These are phyloP conservation scores for Pseudotriccus pelzelni DNA, from an alignment of 2,797 vertebrate species.

Conservation along the genomic window DNA sequence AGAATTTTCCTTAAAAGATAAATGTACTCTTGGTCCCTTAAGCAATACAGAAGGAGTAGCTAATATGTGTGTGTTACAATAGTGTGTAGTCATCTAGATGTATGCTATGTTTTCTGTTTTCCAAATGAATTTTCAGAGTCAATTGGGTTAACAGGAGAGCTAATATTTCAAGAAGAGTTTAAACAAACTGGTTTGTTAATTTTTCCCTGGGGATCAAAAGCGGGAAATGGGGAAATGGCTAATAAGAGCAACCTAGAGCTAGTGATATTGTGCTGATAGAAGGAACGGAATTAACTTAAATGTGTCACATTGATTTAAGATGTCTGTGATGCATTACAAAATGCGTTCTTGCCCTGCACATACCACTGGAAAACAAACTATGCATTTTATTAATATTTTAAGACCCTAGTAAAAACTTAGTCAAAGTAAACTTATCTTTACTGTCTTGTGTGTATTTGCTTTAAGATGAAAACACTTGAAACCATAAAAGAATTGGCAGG, in stretches of 20 bases:
- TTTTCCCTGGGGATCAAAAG: slow-evolving; percentile 31
- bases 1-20: slow-evolving; percentile 65
- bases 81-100: background rate
- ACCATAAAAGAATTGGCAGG: background rate
- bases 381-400: background rate
- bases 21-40: slow-evolving; percentile 60
- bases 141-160: slow-evolving; percentile 40
- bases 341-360: background rate
- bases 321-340: slow-evolving; percentile 18
- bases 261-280: slow-evolving; percentile 41
- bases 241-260: slow-evolving; percentile 38
- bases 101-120: slow-evolving; percentile 16
- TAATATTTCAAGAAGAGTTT: slow-evolving; percentile 61
- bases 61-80: background rate
- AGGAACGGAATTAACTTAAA: slow-evolving; percentile 37
- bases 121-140: slow-evolving; percentile 39
- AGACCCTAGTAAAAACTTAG: background rate
- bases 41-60: slow-evolving; percentile 32
- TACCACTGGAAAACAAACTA: background rate
- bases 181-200: slow-evolving; percentile 51
- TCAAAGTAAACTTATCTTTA: background rate
- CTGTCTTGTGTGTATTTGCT: background rate
- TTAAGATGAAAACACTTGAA: background rate
- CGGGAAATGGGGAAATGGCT: slow-evolving; percentile 12
- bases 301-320: slow-evolving; percentile 41